These are phyloP conservation scores for Lucifuga dentata DNA, from an alignment of 2,113 vertebrate species.

Conservation along the genomic window DNA sequence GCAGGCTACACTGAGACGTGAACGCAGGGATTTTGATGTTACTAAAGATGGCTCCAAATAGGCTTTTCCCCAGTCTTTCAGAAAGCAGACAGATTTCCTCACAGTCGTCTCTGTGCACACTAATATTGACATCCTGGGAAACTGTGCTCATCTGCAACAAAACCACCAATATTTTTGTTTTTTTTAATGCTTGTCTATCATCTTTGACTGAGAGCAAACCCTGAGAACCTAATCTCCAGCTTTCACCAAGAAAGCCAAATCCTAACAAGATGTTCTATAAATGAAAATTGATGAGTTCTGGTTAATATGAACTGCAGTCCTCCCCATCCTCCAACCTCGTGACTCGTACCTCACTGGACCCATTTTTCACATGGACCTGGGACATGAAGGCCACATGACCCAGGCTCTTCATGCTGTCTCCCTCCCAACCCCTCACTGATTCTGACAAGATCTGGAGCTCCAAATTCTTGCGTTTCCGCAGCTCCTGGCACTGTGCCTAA, in stretches of 20 bases:
- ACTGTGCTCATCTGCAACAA: too few relatives aligned
- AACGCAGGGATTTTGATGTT: not conserved
- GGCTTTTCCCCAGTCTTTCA: too few relatives aligned
- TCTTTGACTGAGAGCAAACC: not conserved
- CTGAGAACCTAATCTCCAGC: not conserved
- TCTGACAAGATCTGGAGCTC: constrained; percentile 97
- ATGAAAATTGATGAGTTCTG: not conserved
- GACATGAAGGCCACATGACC: constrained; percentile 93
- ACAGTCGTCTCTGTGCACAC: too few relatives aligned
- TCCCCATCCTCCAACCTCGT: not conserved
- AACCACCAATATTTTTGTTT: too few relatives aligned
- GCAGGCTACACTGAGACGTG: too few relatives aligned
- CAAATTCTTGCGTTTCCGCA: constrained; percentile 94
- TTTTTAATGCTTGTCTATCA: not conserved
- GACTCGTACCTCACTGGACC: constrained; percentile 88
- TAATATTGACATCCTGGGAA: too few relatives aligned
- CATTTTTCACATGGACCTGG: constrained; percentile 90
- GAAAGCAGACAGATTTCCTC: too few relatives aligned
- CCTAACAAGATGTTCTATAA: not conserved
- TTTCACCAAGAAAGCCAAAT: not conserved
- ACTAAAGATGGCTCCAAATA: not conserved
- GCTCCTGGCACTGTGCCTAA: constrained; percentile 92
- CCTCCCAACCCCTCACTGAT: constrained; percentile 95
- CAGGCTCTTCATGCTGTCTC: constrained; percentile 93
- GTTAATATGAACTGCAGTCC: not conserved